phyloP scores from a whole-genome alignment of 2,888 invertebrate species.

The Machimus rusticus region DNA sequence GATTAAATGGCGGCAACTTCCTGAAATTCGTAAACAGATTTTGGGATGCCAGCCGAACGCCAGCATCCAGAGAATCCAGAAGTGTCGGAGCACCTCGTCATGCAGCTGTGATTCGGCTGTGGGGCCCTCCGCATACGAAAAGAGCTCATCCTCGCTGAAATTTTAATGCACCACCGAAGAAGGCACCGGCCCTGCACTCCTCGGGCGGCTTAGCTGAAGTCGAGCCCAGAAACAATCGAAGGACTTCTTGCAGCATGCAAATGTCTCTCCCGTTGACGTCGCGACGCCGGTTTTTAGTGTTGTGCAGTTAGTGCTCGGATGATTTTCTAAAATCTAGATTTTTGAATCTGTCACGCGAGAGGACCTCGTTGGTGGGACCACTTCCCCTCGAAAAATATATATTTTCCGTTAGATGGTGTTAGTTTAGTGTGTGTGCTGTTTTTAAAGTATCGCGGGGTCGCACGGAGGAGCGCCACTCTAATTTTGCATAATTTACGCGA shows the following conservation, averaged over 20 bases:
- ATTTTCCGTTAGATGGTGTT: not conserved
- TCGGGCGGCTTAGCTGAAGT: not conserved
- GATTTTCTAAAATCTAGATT: not conserved
- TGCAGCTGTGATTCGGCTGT: not conserved
- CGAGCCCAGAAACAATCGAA: not conserved
- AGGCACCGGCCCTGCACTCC: not conserved
- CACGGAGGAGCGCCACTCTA: not conserved
- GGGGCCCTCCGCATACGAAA: not conserved
- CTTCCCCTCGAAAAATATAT: not conserved
- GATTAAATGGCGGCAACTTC: constrained; percentile 15
- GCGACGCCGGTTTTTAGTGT: not conserved
- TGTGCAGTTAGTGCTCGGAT: constrained; percentile 15
- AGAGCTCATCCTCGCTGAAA: not conserved
- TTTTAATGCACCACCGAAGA: constrained; percentile 9
- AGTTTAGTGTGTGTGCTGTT: not conserved
- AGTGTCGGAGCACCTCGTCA: not conserved
- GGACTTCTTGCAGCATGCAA: not conserved
- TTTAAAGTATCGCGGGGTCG: not conserved
- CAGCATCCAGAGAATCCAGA: not conserved
- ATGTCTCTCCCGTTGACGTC: not conserved
- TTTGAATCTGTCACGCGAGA: not conserved
- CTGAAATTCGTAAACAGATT: constrained; percentile 30
- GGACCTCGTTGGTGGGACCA: not conserved
- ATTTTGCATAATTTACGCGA: constrained; percentile 19
- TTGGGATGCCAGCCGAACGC: not conserved